A percentile compares a stretch with the other conserved stretches of the same genome.
phyloP scores from a whole-genome alignment of 2,888 invertebrate genomes.

The Ennomos fuscantarius region DNA sequence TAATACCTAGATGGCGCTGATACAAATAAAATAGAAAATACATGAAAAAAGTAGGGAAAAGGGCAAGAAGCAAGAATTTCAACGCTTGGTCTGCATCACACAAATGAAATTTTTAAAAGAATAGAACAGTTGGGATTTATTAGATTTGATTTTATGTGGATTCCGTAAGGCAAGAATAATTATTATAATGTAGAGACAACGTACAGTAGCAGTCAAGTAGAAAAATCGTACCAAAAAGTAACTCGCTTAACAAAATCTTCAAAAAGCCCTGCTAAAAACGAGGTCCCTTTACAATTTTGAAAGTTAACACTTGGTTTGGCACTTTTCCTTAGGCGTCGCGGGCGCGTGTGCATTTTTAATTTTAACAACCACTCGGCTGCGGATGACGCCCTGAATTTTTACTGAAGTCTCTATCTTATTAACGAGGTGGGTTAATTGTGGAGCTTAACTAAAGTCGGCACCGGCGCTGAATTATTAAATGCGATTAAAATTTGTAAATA shows the following conservation, averaged over 20 bases:
- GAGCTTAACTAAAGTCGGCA: slow-evolving; percentile 48
- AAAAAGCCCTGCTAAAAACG: neutral
- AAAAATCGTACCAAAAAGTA: neutral
- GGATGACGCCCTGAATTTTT: slow-evolving; percentile 80
- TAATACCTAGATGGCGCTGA: too few species aligned
- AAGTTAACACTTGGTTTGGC: slow-evolving; percentile 57
- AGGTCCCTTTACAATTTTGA: slow-evolving; percentile 61
- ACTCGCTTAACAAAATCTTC: neutral
- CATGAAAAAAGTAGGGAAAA: too few species aligned
- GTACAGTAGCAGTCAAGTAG: neutral
- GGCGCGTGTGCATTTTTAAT: slow-evolving; percentile 81
- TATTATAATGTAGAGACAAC: neutral
- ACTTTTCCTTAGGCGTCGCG: slow-evolving; percentile 75
- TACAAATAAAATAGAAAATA: too few species aligned
- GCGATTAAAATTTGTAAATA: slow-evolving; percentile 9
- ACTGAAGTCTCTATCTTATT: slow-evolving; percentile 77
- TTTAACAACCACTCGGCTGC: slow-evolving; percentile 69
- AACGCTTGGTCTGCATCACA: too few species aligned
- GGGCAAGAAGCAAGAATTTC: too few species aligned
- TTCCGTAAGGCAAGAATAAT: neutral
- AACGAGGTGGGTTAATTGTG: slow-evolving; percentile 66
- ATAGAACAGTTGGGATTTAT: neutral
- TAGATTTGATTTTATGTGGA: too few species aligned
- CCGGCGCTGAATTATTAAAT: slow-evolving; percentile 30
- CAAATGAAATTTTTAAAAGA: neutral